phyloP scores from a whole-genome alignment of 2,113 vertebrate species.

The Psammodynastes pulverulentus region DNA sequence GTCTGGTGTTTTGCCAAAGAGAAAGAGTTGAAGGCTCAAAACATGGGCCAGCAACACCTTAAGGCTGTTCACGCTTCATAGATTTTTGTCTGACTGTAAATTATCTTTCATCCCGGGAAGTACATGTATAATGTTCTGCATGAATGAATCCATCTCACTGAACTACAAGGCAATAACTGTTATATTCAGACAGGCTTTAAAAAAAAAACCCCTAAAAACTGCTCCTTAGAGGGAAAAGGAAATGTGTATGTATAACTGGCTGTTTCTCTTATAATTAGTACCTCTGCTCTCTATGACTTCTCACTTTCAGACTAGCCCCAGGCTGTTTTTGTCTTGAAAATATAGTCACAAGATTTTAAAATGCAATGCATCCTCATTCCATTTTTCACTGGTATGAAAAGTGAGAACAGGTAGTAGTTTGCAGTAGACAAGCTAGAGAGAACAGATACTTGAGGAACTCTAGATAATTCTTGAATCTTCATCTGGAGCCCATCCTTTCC shows the following conservation, averaged over 20 bases:
- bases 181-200: not conserved
- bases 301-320: not conserved
- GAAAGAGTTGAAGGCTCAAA: constrained; percentile 22
- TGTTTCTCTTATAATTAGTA: not conserved
- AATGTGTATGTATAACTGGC: not conserved
- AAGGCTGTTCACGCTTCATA: not conserved
- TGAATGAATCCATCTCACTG: not conserved
- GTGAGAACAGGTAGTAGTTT: not conserved
- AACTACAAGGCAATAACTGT: not conserved
- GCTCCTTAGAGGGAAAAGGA: not conserved
- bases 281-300: not conserved
- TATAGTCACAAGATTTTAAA: not conserved
- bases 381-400: not conserved
- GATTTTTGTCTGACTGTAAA: not conserved
- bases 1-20: constrained; percentile 50
- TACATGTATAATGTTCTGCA: not conserved
- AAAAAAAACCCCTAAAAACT: not conserved
- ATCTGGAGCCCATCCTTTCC: not conserved
- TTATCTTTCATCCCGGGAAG: not conserved
- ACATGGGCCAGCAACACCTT: not conserved
- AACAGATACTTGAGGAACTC: not conserved
- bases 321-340: not conserved
- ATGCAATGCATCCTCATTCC: not conserved
- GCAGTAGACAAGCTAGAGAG: not conserved
- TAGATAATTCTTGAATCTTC: not conserved